Conservation (phyloP, 2,797 vertebrate species). For the Pyrocephalus nanus region DNA sequence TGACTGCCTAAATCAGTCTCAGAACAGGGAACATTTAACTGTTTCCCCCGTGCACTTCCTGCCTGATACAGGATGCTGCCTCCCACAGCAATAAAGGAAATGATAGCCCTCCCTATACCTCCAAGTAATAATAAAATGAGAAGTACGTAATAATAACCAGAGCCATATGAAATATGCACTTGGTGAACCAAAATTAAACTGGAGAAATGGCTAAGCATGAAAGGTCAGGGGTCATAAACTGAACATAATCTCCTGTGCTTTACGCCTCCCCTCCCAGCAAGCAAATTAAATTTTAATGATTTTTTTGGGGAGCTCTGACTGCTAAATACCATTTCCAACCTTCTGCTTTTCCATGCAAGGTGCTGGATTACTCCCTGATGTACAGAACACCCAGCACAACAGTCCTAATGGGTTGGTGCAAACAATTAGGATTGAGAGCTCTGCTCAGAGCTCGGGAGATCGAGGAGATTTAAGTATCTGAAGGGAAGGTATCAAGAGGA, state of each 20-base stretch:
- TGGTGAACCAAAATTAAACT: slow-evolving; percentile 71
- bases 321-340: slow-evolving; percentile 64
- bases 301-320: slow-evolving; percentile 47
- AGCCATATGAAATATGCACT: slow-evolving; percentile 72
- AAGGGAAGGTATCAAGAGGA: not conserved
- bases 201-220: slow-evolving; percentile 69
- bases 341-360: not conserved
- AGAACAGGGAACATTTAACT: not conserved
- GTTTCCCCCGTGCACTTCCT: slow-evolving; percentile 52
- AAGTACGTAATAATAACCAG: slow-evolving; percentile 70
- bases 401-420: not conserved
- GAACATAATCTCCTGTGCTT: slow-evolving; percentile 75
- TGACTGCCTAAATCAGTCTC: not conserved
- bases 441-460: not conserved
- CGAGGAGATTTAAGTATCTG: not conserved
- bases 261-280: slow-evolving; percentile 33
- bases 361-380: not conserved
- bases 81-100: slow-evolving; percentile 70
- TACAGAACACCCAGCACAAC: not conserved
- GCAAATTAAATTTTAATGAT: slow-evolving; percentile 79
- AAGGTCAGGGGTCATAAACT: slow-evolving; percentile 76
- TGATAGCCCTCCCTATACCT: slow-evolving; percentile 54
- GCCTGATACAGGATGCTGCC: slow-evolving; percentile 47
- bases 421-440: not conserved
- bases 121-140: slow-evolving; percentile 68